These are phyloP conservation scores for Cherax destructor DNA, from an alignment of 1,140 invertebrate species.

Conservation along the genomic window DNA sequence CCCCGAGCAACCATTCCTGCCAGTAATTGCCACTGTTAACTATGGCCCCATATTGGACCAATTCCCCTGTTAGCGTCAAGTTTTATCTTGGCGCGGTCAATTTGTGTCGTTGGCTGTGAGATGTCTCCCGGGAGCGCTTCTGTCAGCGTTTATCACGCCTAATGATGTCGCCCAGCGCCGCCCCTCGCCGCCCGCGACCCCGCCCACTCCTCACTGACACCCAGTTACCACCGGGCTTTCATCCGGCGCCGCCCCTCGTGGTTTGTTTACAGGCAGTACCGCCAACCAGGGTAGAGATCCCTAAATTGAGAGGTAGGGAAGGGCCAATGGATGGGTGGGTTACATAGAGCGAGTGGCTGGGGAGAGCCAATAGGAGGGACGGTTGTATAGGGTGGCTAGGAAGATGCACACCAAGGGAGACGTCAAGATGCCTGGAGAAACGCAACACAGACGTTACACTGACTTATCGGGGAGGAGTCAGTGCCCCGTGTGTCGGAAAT, in stretches of 20 bases:
- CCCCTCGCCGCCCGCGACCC: conserved; percentile 4
- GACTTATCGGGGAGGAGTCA: conserved; percentile 60
- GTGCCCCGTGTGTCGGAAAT: conserved; percentile 40
- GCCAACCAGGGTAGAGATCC: not conserved
- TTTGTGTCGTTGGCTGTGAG: conserved; percentile 68
- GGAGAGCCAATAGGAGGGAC: conserved; percentile 46
- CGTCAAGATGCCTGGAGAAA: conserved; percentile 64
- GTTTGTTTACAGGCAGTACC: conserved; percentile 53
- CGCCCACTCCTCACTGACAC: not conserved
- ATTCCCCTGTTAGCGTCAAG: conserved; percentile 71
- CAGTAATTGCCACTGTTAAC: conserved; percentile 71
- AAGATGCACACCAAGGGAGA: conserved; percentile 64
- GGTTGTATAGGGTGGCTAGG: conserved; percentile 54
- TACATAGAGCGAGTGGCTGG: conserved; percentile 61
- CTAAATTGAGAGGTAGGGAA: conserved; percentile 63
- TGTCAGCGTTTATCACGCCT: conserved; percentile 71
- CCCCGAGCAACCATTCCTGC: conserved; percentile 61
- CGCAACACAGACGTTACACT: conserved; percentile 57
- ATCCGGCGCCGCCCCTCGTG: conserved; percentile 51
- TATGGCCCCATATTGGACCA: conserved; percentile 71
- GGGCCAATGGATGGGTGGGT: conserved; percentile 52
- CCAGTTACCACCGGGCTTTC: conserved; percentile 25
- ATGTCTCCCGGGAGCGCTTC: conserved; percentile 64
- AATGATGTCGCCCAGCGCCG: conserved; percentile 66
- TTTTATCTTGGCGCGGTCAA: conserved; percentile 71